phyloP scores from a whole-genome alignment of 2,797 vertebrate species.

The Octomys mimax region DNA sequence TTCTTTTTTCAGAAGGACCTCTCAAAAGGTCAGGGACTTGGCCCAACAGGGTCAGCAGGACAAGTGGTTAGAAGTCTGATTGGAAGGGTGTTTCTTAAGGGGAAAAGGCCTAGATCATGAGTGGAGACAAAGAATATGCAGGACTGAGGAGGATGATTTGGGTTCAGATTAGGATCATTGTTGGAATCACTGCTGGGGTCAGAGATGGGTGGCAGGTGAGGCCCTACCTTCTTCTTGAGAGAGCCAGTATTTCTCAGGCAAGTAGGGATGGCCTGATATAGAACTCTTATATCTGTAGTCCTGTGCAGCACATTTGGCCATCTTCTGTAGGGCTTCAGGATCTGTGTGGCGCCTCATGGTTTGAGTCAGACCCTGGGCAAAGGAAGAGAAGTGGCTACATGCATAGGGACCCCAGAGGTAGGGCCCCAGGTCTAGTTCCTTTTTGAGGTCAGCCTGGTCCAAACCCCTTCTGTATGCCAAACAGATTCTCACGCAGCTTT shows the following conservation, averaged over 20 bases:
- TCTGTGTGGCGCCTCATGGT: not conserved
- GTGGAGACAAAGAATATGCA: not conserved
- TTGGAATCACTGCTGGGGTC: not conserved
- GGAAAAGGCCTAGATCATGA: not conserved
- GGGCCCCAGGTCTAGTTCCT: not conserved
- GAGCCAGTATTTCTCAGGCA: slow-evolving; percentile 80
- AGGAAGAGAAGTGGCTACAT: not conserved
- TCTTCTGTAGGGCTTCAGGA: slow-evolving; percentile 73
- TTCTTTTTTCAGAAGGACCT: not conserved
- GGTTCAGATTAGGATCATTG: slow-evolving; percentile 27
- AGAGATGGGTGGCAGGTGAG: not conserved
- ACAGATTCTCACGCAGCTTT: not conserved
- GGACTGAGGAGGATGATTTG: not conserved
- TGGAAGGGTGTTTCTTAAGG: not conserved
- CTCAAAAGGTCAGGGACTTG: slow-evolving; percentile 5
- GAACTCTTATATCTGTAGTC: slow-evolving; percentile 67
- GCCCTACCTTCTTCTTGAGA: slow-evolving; percentile 81
- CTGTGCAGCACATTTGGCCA: slow-evolving; percentile 62
- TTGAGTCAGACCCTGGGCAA: slow-evolving; percentile 79
- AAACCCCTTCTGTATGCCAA: not conserved
- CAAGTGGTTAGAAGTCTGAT: not conserved
- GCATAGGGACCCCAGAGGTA: not conserved
- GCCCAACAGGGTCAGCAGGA: not conserved
- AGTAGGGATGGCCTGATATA: not conserved
- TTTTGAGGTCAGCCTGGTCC: not conserved